Conservation (phyloP, 2,797 vertebrate species). For the Danio albolineatus region DNA sequence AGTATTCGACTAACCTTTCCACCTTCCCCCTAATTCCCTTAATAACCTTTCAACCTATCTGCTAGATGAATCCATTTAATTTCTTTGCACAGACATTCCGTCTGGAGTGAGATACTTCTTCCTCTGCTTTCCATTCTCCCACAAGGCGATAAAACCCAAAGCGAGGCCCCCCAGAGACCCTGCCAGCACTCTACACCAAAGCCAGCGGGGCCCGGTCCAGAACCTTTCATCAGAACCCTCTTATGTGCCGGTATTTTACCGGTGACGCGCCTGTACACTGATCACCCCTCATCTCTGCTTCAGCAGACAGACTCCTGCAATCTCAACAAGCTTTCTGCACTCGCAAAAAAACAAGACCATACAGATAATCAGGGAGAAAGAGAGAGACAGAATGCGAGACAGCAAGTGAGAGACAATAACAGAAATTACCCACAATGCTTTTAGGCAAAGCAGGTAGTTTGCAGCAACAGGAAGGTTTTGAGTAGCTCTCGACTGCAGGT, state of each 20-base stretch:
- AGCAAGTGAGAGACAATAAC: conserved; percentile 33
- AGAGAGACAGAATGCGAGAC: conserved; percentile 7
- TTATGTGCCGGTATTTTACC: conserved; percentile 33
- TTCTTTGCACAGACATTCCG: not conserved
- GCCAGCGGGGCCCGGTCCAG: conserved; percentile 8
- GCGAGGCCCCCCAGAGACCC: not conserved
- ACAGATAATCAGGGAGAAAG: conserved; percentile 29
- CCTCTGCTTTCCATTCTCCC: not conserved
- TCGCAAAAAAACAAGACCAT: conserved; percentile 16
- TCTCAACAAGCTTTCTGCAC: conserved; percentile 16
- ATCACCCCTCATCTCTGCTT: conserved; percentile 12
- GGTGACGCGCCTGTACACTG: not conserved
- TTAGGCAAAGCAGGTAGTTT: conserved; percentile 44
- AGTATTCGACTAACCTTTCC: too few relatives aligned
- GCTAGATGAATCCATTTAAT: not conserved
- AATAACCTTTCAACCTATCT: not conserved
- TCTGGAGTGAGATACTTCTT: not conserved
- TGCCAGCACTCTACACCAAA: conserved; percentile 35
- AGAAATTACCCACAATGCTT: conserved; percentile 45
- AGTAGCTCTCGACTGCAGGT: conserved; percentile 17
- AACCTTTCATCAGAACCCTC: conserved; percentile 52
- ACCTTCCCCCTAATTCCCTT: too few relatives aligned
- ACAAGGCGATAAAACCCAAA: conserved; percentile 12
- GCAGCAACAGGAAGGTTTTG: not conserved
- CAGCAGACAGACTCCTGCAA: conserved; percentile 16